Evolutionary conservation across 2,797 vertebrate species (phyloP), one percentile per base, ranked within the genome.

Genomic region (Chelidonichthys spinosus): DNA sequence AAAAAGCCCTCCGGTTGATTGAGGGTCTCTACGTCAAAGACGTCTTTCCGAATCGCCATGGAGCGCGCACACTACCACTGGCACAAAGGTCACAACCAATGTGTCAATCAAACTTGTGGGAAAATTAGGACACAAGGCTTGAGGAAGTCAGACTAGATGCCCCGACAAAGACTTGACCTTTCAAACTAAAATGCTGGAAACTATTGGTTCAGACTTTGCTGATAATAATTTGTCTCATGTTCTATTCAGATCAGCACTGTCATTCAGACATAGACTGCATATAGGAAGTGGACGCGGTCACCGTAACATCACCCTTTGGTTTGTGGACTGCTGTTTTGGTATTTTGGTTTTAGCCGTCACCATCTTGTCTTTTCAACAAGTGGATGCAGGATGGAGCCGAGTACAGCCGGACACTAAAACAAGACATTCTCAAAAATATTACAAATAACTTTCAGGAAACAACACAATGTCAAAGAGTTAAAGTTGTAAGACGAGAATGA

Each of bases 1-100:
- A 90, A 82, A 91, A 88, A 90, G 80, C 71, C 72, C 69, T 82
- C 63, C 50, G 53, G 69, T 62, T 90, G 80, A 91, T 77, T 69
- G 79, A 85, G 81, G 69, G 79, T 84, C 83, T 82, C 47, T 63
- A 55, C 85, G 46, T 83, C 60, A 72, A 72, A 74, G 68, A 74
- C 7, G 8, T 71, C 86, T 81, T 72, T 72, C 65, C 10, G 40
- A 83, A 73, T 86, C 39, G 10, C 81, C 56, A 79, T 55, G 68
- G 73, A 81, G 78, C 60, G 78, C 60, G 52, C 63, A 84, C 11
- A 69, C 67, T 69, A 62, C 63, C 11, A 47, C 69, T 39, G 63
- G 56, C 44, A 74, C 60, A 42, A 39, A 14, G 35, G 25, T 73
- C 40, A 46, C 42, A 11, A 35, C 32, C 72, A 80, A 79, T 42